Conservation (phyloP, 2,113 vertebrate species). For the Protobothrops mucrosquamatus region DNA sequence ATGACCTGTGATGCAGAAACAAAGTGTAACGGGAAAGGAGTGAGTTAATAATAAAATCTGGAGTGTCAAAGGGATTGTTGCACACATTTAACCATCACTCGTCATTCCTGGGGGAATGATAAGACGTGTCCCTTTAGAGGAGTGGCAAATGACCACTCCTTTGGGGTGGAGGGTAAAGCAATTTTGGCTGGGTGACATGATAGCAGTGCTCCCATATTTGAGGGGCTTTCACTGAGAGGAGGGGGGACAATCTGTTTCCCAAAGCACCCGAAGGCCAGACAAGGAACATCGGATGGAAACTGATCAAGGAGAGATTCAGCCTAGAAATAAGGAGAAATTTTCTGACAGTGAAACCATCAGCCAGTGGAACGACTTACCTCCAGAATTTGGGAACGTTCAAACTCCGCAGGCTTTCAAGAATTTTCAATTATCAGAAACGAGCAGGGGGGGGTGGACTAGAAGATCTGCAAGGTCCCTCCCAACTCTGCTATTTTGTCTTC, state of each 20-base stretch:
- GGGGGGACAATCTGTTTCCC: too few species aligned
- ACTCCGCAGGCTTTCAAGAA: not conserved
- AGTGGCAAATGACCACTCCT: not conserved
- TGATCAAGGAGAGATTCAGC: too few species aligned
- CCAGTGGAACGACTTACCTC: too few species aligned
- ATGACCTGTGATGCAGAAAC: not conserved
- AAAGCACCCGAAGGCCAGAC: too few species aligned
- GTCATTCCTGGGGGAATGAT: not conserved
- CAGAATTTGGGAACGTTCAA: not conserved
- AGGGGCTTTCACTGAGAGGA: too few species aligned
- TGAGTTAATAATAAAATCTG: not conserved
- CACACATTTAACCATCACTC: too few species aligned
- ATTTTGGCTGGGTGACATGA: too few species aligned
- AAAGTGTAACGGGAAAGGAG: conserved; percentile 21
- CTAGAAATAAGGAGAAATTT: too few species aligned
- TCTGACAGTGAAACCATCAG: too few species aligned
- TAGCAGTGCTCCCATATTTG: too few species aligned
- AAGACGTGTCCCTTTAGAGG: not conserved
- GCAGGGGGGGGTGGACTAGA: not conserved
- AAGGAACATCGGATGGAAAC: too few species aligned
- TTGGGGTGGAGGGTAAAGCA: not conserved
- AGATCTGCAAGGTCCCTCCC: not conserved
- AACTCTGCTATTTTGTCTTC: not conserved
- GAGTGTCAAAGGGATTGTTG: not conserved
- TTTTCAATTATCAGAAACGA: too few species aligned